A percentile compares a stretch with the other conserved stretches of the same genome.
Evolutionary conservation across 2,113 vertebrate species (phyloP).

Genomic region (Neodon shergylaensis): DNA sequence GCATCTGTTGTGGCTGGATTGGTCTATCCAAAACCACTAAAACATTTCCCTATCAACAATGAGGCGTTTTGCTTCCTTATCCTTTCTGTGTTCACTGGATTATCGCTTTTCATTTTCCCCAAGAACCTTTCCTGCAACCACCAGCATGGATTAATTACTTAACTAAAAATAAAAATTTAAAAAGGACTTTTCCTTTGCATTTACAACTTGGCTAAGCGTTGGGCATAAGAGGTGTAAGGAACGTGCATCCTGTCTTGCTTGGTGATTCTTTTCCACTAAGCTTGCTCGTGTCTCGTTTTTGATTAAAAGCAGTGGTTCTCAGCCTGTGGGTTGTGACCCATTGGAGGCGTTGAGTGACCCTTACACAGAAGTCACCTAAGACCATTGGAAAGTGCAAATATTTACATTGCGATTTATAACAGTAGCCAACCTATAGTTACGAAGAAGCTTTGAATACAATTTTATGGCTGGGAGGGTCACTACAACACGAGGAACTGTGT

Average conservation of each 20-base stretch:
- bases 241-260: background rate
- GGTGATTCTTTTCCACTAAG: background rate
- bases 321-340: background rate
- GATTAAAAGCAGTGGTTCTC: background rate
- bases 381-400: background rate
- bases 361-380: background rate
- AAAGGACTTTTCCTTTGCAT: background rate
- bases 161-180: background rate
- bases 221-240: accelerated
- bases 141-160: background rate
- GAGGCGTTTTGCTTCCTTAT: background rate
- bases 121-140: background rate
- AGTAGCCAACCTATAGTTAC: background rate
- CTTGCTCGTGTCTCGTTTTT: background rate
- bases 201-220: background rate
- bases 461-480: background rate
- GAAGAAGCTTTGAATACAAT: background rate
- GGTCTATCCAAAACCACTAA: background rate
- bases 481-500: background rate
- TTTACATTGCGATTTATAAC: background rate
- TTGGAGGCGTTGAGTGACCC: background rate
- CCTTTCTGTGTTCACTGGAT: background rate
- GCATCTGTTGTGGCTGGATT: background rate
- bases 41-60: background rate
- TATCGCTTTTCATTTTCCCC: background rate